phyloP scores from a whole-genome alignment of 2,888 invertebrate species.

The Serripes groenlandicus region DNA sequence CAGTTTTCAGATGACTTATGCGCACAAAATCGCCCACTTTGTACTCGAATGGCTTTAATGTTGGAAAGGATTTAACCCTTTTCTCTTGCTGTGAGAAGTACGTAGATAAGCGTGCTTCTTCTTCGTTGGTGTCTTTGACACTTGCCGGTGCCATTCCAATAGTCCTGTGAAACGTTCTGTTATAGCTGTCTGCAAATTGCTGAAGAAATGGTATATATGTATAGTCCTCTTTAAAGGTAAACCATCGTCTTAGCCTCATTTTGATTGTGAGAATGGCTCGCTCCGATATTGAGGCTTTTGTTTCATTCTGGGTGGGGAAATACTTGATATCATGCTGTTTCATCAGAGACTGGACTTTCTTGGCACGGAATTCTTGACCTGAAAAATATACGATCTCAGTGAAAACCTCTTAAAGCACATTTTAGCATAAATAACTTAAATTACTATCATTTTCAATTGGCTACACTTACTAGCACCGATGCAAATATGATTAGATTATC shows the following conservation, averaged over 20 bases:
- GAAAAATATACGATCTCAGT: neutral
- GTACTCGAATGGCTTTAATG: constrained; percentile 50
- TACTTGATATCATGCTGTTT: constrained; percentile 39
- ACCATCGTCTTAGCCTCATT: constrained; percentile 44
- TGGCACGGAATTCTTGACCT: constrained; percentile 64
- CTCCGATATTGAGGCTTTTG: too few species aligned
- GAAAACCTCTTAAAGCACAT: too few species aligned
- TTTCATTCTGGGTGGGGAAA: constrained; percentile 62
- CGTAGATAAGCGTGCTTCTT: constrained; percentile 48
- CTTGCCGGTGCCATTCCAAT: constrained; percentile 59
- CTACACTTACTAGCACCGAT: too few species aligned
- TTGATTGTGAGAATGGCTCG: constrained; percentile 59
- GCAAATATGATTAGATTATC: too few species aligned
- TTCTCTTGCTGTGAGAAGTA: constrained; percentile 32
- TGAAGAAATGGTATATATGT: constrained; percentile 51
- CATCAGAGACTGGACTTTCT: constrained; percentile 51
- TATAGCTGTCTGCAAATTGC: constrained; percentile 58
- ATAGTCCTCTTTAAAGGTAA: constrained; percentile 54
- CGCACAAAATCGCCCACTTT: constrained; percentile 62
- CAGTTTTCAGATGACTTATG: constrained; percentile 52
- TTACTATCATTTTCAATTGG: too few species aligned
- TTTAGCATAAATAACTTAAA: too few species aligned
- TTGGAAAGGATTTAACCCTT: too few species aligned
- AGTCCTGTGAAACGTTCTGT: constrained; percentile 65
- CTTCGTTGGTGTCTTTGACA: constrained; percentile 45